A percentile compares a stretch with the other conserved stretches of the same genome.
These are phyloP conservation scores for Chroicocephalus ridibundus DNA, from an alignment of 2,113 vertebrate species.

Conservation along the genomic window DNA sequence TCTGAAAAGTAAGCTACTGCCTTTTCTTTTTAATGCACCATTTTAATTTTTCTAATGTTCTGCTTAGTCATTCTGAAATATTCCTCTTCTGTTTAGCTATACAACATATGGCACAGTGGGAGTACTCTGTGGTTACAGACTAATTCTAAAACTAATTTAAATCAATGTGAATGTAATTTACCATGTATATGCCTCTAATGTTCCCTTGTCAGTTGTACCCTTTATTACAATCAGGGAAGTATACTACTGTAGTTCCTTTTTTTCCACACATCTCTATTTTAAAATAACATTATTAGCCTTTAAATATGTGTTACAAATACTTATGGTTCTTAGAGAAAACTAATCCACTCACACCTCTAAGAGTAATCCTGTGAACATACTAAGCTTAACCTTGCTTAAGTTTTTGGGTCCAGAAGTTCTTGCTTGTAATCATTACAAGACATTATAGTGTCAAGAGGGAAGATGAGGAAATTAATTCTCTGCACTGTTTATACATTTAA, in stretches of 20 bases:
- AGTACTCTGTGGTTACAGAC: constrained; percentile 19
- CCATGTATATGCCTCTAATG: neutral
- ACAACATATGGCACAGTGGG: neutral
- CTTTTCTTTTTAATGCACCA: neutral
- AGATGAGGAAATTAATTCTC: neutral
- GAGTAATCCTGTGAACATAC: neutral
- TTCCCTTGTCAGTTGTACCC: neutral
- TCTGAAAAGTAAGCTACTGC: neutral
- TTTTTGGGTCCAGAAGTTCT: neutral
- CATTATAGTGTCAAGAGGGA: neutral
- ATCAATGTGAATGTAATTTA: constrained; percentile 7
- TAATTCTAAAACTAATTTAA: constrained; percentile 35
- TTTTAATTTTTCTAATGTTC: neutral
- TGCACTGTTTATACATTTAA: neutral
- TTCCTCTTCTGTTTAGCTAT: neutral
- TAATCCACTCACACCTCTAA: neutral
- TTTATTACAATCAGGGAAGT: neutral
- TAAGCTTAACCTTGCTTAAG: neutral
- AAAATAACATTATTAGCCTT: neutral
- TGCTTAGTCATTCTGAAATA: constrained; percentile 1
- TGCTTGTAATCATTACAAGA: neutral
- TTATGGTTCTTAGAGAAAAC: neutral
- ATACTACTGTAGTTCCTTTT: neutral
- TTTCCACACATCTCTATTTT: neutral
- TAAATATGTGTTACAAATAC: neutral